These are phyloP conservation scores for Cyrtonyx montezumae DNA, from an alignment of 2,113 vertebrate genomes.

Conservation along the genomic window DNA sequence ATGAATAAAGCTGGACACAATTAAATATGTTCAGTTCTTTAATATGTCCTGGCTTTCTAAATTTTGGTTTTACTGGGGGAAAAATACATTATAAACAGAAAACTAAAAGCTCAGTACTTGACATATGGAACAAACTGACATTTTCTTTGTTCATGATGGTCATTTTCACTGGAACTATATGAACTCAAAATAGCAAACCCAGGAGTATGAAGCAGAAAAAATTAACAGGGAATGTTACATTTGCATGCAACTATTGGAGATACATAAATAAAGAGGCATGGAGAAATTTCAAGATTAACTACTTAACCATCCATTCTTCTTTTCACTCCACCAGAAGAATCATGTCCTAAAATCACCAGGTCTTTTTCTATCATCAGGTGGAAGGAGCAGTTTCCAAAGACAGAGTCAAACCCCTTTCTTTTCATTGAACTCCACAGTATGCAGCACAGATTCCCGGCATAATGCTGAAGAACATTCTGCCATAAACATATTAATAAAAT, in stretches of 20 bases:
- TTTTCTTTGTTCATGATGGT: neutral
- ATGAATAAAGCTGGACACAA: neutral
- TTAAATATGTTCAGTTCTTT: neutral
- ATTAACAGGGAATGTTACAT: neutral
- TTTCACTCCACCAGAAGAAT: neutral
- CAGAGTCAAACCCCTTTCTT: neutral
- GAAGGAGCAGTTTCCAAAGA: neutral
- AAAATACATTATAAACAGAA: neutral
- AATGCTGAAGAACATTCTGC: constrained; percentile 20
- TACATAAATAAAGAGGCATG: neutral
- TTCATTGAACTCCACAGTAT: neutral
- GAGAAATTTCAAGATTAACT: neutral
- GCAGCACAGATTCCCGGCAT: neutral
- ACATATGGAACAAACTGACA: neutral
- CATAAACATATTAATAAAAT: neutral
- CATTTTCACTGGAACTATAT: neutral
- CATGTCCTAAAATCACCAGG: neutral
- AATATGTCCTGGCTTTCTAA: rapidly evolving
- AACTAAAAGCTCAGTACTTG: neutral
- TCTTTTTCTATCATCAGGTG: neutral
- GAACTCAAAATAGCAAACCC: neutral
- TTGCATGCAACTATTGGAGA: neutral
- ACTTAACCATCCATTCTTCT: neutral
- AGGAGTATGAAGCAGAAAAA: neutral
- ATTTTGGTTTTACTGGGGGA: neutral